Conservation (phyloP, 2,113 vertebrate species). For the Indri indri region DNA sequence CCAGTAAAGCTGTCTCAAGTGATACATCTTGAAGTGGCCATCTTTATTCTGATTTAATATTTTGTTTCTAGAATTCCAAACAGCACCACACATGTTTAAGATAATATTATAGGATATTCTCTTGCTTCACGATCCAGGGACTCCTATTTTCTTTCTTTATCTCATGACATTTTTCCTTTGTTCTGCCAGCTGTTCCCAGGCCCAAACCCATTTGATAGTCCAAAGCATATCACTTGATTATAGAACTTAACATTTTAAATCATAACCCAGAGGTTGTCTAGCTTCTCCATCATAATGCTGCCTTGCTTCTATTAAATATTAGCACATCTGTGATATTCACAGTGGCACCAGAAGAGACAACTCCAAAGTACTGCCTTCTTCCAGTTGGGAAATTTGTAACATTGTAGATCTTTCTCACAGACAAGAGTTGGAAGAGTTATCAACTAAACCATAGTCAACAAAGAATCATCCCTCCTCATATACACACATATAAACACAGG, state of each 20-base stretch:
- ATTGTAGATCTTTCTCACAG: neutral
- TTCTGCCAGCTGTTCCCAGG: neutral
- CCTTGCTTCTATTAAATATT: neutral
- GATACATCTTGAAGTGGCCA: neutral
- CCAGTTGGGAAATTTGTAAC: neutral
- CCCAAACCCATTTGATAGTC: neutral
- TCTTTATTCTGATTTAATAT: neutral
- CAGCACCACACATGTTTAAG: neutral
- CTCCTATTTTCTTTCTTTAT: neutral
- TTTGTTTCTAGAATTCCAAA: constrained; percentile 39
- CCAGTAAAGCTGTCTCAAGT: neutral
- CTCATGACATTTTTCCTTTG: neutral
- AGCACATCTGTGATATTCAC: neutral
- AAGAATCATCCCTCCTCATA: neutral
- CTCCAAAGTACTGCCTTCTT: neutral
- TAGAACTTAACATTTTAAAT: neutral
- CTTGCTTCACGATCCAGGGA: neutral
- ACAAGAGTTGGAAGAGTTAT: neutral
- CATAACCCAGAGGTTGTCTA: neutral
- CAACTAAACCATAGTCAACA: neutral
- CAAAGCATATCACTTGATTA: neutral
- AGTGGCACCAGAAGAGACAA: neutral
- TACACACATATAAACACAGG: neutral
- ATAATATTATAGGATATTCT: neutral
- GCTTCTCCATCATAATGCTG: neutral